Conservation (phyloP, 2,797 vertebrate species). For the Phoeniculus purpureus region DNA sequence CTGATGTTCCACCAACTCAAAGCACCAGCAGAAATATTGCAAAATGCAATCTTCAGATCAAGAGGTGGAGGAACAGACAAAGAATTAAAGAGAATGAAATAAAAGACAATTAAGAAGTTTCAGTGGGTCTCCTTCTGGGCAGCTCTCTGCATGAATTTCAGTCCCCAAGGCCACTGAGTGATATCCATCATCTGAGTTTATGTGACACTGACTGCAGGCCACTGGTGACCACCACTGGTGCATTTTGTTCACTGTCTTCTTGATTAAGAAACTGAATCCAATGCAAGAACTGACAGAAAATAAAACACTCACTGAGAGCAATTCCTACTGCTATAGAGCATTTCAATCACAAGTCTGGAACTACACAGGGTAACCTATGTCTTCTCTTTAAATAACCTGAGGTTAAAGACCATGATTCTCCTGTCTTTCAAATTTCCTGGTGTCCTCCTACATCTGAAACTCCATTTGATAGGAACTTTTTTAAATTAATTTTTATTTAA, state of each 20-base stretch:
- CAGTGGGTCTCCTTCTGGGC: not conserved
- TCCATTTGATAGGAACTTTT: not conserved
- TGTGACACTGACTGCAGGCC: not conserved
- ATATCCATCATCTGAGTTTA: not conserved
- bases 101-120: not conserved
- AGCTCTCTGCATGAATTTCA: not conserved
- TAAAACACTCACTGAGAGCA: not conserved
- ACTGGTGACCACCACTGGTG: not conserved
- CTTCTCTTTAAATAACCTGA: not conserved
- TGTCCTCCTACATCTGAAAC: not conserved
- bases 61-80: not conserved
- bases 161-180: not conserved
- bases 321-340: not conserved
- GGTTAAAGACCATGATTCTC: not conserved
- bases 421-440: not conserved
- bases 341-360: not conserved
- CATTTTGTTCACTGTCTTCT: not conserved
- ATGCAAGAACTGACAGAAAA: not conserved
- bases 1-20: not conserved
- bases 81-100: not conserved
- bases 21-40: not conserved
- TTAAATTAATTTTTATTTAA: not conserved
- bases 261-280: conserved; percentile 24
- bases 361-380: not conserved
- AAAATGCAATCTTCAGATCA: not conserved